A percentile compares a stretch with the other conserved stretches of the same genome.
These are phyloP conservation scores for Meloe dianella DNA, from an alignment of 2,888 invertebrate genomes.

Conservation along the genomic window DNA sequence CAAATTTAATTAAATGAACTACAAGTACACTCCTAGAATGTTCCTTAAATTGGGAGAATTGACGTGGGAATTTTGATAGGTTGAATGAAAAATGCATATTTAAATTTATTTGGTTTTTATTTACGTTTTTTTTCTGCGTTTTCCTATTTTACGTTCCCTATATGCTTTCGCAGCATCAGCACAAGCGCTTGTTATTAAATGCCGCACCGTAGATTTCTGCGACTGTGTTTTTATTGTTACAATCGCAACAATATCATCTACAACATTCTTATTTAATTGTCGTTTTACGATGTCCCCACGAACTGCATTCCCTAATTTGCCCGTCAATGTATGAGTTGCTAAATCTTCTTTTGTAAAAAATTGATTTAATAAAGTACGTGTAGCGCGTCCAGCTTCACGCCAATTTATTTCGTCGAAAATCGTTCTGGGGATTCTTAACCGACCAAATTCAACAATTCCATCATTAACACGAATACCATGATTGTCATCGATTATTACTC, in stretches of 20 bases:
- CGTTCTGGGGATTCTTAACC: background rate
- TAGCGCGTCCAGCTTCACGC: background rate
- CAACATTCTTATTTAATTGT: background rate
- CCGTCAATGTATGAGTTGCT: background rate
- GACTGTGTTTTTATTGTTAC: background rate
- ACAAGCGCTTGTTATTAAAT: background rate
- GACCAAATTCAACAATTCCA: background rate
- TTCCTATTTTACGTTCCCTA: no score
- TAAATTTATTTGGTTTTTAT: no score
- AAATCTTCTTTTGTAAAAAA: background rate
- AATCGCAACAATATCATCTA: background rate
- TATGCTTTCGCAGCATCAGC: no score
- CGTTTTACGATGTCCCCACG: background rate
- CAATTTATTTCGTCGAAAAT: background rate
- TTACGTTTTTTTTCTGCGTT: no score
- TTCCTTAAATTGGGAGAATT: no score
- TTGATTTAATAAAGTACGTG: background rate
- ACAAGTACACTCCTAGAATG: no score
- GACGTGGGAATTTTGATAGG: no score
- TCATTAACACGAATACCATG: background rate
- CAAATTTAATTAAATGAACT: no score
- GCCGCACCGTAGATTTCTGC: background rate
- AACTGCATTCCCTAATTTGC: background rate
- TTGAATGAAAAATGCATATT: no score
- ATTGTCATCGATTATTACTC: background rate